Conservation (phyloP, 2,888 invertebrate species). For the Pediacus dermestoides region DNA sequence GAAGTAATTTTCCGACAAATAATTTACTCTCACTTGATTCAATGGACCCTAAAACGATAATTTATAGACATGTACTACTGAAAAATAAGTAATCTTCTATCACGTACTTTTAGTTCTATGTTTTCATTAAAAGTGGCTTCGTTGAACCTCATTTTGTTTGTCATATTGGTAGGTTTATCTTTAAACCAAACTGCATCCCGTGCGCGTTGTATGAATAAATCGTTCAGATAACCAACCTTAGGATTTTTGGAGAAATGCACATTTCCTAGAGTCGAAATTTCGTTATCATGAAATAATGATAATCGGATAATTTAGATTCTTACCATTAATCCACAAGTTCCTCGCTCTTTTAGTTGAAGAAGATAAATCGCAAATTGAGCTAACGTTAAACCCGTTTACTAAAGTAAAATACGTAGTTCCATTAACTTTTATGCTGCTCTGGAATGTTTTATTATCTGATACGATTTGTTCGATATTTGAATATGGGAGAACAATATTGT, state of each 20-base stretch:
- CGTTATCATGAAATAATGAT: too few species aligned
- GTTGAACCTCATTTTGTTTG: constrained; percentile 37
- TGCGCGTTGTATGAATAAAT: constrained; percentile 40
- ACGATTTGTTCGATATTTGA: constrained; percentile 30
- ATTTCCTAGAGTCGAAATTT: constrained; percentile 51
- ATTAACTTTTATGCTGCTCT: not conserved
- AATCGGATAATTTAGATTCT: too few species aligned
- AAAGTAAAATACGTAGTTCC: too few species aligned
- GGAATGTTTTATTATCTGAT: constrained; percentile 28
- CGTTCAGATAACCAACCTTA: constrained; percentile 47
- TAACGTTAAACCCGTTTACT: too few species aligned
- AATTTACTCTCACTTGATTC: constrained; percentile 50
- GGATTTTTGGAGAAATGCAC: constrained; percentile 49
- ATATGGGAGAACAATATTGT: constrained; percentile 46
- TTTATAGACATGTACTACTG: not conserved
- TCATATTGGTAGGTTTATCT: constrained; percentile 41
- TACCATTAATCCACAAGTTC: too few species aligned
- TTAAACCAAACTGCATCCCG: constrained; percentile 52
- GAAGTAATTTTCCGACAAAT: constrained; percentile 53
- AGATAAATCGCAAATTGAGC: too few species aligned
- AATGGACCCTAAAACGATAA: constrained; percentile 47
- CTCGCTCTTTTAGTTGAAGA: too few species aligned
- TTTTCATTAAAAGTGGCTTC: constrained; percentile 41
- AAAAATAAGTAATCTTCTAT: not conserved
- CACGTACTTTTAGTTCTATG: constrained; percentile 40